Evolutionary conservation across 2,113 vertebrate species (phyloP), one percentile per base, ranked within the genome.

Genomic region (Actenoides hombroni): DNA sequence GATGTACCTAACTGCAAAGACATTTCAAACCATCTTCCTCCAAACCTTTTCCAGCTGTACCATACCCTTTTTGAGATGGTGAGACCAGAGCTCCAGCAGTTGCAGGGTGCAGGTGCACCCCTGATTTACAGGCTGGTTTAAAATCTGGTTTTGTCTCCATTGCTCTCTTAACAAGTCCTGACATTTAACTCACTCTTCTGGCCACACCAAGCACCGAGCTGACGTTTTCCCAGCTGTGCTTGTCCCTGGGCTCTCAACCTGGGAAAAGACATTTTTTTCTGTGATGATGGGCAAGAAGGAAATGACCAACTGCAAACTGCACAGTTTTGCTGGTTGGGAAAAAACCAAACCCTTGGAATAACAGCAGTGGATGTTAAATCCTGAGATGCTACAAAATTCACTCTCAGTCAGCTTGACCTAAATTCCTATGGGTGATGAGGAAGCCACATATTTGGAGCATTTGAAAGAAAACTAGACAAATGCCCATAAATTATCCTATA

Each of bases 341-440:
- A 28, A 49, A 17, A 42, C 4, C 5, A 13, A 42, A 5, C 16
- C 12, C 35, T 60, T 53, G 59, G n/a, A 85, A 76, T 59, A 92
- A 71, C 33, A 83, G 71, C 24, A 86, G 51, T n/a, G 37, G 51
- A 78, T 68, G 82, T 77, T 86, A 86, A 93, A 90, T 92, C 88
- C 86, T 13, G 10, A 74, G 78, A 83, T 63, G 31, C 46, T 80
- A 83, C 2, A 0, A 80, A 86, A 92, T 86, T 88, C 48, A 16
- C 33, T 67, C 59, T 54, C 54, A 87, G 78, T 70, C 77, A 94
- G 93, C 69, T 94, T 96, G 95, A 96, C 95, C 95, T 96, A 95
- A 94, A 96, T 97, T 95, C 92, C 90, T 92, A 75, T 14, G 79
- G 78, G 90, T 9, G 2, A 90, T 35, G 57, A 92, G 83, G 85